Evolutionary conservation across 2,113 vertebrate genomes (phyloP), one percentile per base, ranked within the genome.

Genomic region (Dipodomys merriami): DNA sequence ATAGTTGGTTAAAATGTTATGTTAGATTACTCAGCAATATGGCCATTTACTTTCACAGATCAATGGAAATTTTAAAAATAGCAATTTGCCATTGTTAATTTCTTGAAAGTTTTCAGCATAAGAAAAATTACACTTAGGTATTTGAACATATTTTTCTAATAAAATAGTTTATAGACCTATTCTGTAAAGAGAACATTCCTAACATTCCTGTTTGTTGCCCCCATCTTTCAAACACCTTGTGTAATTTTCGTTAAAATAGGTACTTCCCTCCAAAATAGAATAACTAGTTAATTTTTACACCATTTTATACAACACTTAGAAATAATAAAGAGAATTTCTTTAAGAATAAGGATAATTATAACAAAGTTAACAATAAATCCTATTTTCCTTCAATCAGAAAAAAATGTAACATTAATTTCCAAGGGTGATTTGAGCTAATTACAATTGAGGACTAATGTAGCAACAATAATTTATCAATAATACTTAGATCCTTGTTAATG

Each of bases 261-360:
- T 7, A 90, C 91, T 93, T 92, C 29, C 23, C 23, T 22, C n/a
- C 91, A 74, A 96, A 97, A 72, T 93, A 95, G 72, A 72, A 91
- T 93, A 60, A 94, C 84, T 86, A 93, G 76, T 97, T 97, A 88
- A 97, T 97, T 97, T 97, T 96, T 18, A 57, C 15, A 57, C 15
- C 4, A 57, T 13, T 15, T 15, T 16, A 97, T 92, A 97, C 91
- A 96, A 91, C 96, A 97, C 96, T 96, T 96, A 88, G 87, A 86
- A 91, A 90, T 96, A 93, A 96, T 96, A 97, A 76, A 96, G 93
- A 86, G 30, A 82, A 97, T 94, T 93, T 96, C 84, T 89, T 97
- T 91, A 88, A 95, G 65, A 96, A 72, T 96, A 94, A 97, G 85
- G 95, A 96, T 88, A 97, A 93, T 91, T 85, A 33, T 88, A 96